phyloP scores from a whole-genome alignment of 2,888 invertebrate genomes.

The Neocrepidodera transversa region DNA sequence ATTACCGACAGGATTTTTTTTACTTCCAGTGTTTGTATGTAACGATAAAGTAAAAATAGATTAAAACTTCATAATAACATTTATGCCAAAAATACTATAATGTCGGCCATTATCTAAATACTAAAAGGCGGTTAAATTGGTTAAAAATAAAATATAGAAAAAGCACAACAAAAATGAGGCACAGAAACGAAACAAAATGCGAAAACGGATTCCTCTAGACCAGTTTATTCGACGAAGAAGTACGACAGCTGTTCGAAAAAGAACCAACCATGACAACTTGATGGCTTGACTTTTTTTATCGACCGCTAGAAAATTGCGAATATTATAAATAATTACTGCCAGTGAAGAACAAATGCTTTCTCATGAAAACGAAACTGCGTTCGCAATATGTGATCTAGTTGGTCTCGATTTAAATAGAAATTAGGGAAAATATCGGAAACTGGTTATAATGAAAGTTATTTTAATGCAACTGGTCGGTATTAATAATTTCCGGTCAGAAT shows the following conservation, averaged over 20 bases:
- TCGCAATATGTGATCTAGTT: slow-evolving; percentile 4
- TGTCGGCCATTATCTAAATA: too few relatives aligned
- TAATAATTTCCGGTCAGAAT: too few relatives aligned
- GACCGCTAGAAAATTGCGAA: slow-evolving; percentile 36
- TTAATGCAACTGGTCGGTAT: too few relatives aligned
- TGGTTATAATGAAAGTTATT: too few relatives aligned
- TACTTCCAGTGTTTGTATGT: too few relatives aligned
- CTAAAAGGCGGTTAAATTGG: too few relatives aligned
- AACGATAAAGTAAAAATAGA: too few relatives aligned
- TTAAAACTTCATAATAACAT: too few relatives aligned
- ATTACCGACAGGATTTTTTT: too few relatives aligned
- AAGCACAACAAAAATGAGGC: too few relatives aligned
- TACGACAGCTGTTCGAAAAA: slow-evolving; percentile 46
- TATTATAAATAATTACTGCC: slow-evolving; percentile 33
- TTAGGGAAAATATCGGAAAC: background rate
- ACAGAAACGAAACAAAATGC: slow-evolving; percentile 36
- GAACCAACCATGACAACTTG: slow-evolving; percentile 28
- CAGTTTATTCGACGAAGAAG: slow-evolving; percentile 45
- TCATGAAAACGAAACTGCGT: slow-evolving; percentile 9
- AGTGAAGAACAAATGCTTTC: slow-evolving; percentile 29
- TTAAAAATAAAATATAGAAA: too few relatives aligned
- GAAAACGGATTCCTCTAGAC: slow-evolving; percentile 45
- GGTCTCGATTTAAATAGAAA: slow-evolving; percentile 9
- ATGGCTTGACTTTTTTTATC: slow-evolving; percentile 37
- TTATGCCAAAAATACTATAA: too few relatives aligned